Base-by-base conservation (phyloP, 2,888 invertebrate species). In the Deroplatys truncata region DNA sequence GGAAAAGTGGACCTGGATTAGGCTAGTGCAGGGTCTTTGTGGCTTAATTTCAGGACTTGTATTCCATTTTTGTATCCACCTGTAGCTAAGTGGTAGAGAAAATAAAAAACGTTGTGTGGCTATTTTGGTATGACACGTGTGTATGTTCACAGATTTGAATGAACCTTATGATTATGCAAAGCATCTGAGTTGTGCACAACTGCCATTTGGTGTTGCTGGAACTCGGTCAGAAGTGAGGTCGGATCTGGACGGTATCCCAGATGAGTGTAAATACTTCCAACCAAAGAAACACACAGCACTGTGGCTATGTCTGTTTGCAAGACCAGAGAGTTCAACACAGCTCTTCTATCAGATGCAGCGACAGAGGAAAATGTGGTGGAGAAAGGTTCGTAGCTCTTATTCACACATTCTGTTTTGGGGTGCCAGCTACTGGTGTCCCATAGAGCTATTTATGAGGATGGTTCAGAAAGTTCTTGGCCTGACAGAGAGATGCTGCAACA, bases 351-450 rank as follows among this genome's bases (percentile, higher is more conserved):
- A 96, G 91, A 96, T 96, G 94, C 97, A 97, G 92, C 95, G 96
- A 90, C 96, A 97, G 92, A 95, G 97, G 89, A 97, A 97, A 92
- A 96, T 96, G 91, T 98, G 98, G 97, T 98, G 98, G 98, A 96
- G 97, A 93, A 97, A 96, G 93, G 95, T 96, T 91, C 92, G 92
- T 8, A 35, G 43, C 43, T 35, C 9, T 31, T 35, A 8, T 35
- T 35, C 9, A 35, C 9, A 8, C 7, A 35, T 5, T 1, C 13
- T 43, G 13, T 43, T 43, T 43, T 43, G 43, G 43, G 43, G 13
- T 43, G 43, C 13, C 43, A 43, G 1, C 43, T 13, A 43, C 10
- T 43, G 13, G 13, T 35, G 35, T 0, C 43, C 43, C 43, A 13
- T 13, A 43, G 10, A 43, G 43, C 13, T 43, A 13, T 13, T 43